Evolutionary conservation across 1,140 invertebrate species (phyloP).

Genomic region (Aradophagus sp.): DNA sequence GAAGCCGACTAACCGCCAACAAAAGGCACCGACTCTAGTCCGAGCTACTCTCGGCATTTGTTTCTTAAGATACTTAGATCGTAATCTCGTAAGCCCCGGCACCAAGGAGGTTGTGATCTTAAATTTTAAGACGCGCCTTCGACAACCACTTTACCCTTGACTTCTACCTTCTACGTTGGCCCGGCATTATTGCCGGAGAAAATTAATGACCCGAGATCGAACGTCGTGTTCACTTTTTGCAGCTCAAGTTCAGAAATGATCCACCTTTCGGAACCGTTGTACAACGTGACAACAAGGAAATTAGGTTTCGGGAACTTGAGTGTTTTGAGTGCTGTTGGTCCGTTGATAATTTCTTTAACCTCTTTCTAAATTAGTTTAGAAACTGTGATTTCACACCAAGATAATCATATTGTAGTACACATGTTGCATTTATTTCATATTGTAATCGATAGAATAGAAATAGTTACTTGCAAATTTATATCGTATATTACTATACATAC

Average conservation of each 20-base stretch:
- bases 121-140: slow-evolving; percentile 57
- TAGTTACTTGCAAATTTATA: no score
- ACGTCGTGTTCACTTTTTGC: slow-evolving; percentile 20
- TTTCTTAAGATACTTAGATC: slow-evolving; percentile 73
- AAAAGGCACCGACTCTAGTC: slow-evolving; percentile 67
- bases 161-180: no score
- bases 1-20: slow-evolving; percentile 64
- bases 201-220: slow-evolving; percentile 33
- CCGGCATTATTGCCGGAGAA: slow-evolving; percentile 12
- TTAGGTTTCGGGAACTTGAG: not conserved
- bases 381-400: no score
- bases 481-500: no score
- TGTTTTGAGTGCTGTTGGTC: no score
- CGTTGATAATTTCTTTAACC: no score
- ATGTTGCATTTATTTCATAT: no score
- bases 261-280: slow-evolving; percentile 10
- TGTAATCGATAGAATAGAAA: no score
- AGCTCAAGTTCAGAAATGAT: slow-evolving; percentile 7
- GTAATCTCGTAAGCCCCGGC: slow-evolving; percentile 67
- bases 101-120: slow-evolving; percentile 61
- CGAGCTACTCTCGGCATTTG: slow-evolving; percentile 72
- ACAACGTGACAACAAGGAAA: slow-evolving; percentile 20
- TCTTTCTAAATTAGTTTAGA: no score
- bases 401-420: no score
- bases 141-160: no score